Evolutionary conservation across 2,113 vertebrate species (phyloP).

Genomic region (Hydrochoerus hydrochaeris): DNA sequence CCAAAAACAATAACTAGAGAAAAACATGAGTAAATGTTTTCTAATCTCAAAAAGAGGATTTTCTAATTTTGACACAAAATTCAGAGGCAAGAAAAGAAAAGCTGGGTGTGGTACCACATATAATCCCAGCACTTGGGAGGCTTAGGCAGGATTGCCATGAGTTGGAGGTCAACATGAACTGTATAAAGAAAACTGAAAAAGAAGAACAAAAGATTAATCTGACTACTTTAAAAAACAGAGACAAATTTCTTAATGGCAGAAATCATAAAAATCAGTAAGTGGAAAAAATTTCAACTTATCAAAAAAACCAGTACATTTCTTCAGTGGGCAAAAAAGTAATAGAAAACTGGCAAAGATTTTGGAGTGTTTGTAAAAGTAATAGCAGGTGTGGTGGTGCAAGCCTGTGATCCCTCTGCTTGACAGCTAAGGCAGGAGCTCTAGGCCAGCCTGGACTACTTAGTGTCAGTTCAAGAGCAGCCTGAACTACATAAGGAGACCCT

Average conservation of each 20-base stretch:
- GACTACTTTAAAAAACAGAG: neutral
- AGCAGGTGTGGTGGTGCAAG: neutral
- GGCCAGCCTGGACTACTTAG: neutral
- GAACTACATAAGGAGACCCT: neutral
- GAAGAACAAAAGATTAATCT: neutral
- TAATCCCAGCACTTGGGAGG: neutral
- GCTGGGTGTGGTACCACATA: neutral
- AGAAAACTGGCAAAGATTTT: neutral
- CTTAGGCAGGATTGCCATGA: neutral
- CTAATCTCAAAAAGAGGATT: neutral
- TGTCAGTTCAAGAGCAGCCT: neutral
- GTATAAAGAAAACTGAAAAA: neutral
- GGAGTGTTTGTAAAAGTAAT: neutral
- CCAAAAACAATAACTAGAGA: neutral
- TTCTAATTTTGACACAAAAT: neutral
- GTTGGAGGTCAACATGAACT: neutral
- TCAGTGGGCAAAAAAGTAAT: neutral
- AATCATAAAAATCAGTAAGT: neutral
- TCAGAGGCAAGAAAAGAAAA: neutral
- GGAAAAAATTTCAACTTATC: neutral
- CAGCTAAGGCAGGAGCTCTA: neutral
- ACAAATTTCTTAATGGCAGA: neutral
- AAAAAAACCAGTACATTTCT: neutral
- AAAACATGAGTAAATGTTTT: neutral
- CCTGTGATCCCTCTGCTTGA: neutral